Base-by-base conservation (phyloP, 2,888 invertebrate genomes). In the Pyrochroa serraticornis region DNA sequence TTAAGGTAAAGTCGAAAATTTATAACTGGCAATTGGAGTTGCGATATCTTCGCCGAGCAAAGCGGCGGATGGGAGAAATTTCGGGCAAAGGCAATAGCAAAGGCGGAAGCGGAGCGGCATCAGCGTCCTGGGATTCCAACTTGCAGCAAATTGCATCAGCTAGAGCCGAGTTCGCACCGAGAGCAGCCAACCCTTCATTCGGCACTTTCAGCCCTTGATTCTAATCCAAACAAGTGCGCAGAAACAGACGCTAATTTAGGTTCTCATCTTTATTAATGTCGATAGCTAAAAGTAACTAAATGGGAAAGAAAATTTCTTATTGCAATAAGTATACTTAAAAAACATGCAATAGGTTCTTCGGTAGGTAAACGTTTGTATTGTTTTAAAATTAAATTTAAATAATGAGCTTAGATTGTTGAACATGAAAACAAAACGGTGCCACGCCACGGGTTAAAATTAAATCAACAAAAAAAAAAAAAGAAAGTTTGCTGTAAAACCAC, bases 1-100 rank as follows among this genome's bases (percentile, higher is more conserved):
- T 73, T 73, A 73, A 72, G 70, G 69, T 70, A 66, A 68, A 68
- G 69, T 66, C 54, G 69, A 65, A 69, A 72, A 72, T 73, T 72
- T 73, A 72, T 72, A 70, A 62, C 68, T 63, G 51, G 62, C 67
- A 69, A 69, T 70, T 68, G 67, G 62, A 64, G 64, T 57, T 37
- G 48, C 48, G 38, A 55, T 48, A 55, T 55, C 48, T 48, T 48
- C 42, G 14, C 45, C 31, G 7, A 6, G 22, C n/a, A 22, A 22
- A 42, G 31, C 32, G 10, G 9, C 42, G 42, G 42, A 42, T n/a
- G 32, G n/a, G 42, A 42, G 42, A 22, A 31, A 42, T 42, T 50
- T 50, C 50, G n/a, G 22, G 39, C 41, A 34, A 31, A 12, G 33
- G n/a, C 8, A 44, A 44, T 44, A 42, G 45, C 32, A 38, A 13